Percentiles rank a stretch among this genome's conserved stretches.
Evolutionary conservation across 2,888 invertebrate species (phyloP).

Genomic region (Pammene aurita): DNA sequence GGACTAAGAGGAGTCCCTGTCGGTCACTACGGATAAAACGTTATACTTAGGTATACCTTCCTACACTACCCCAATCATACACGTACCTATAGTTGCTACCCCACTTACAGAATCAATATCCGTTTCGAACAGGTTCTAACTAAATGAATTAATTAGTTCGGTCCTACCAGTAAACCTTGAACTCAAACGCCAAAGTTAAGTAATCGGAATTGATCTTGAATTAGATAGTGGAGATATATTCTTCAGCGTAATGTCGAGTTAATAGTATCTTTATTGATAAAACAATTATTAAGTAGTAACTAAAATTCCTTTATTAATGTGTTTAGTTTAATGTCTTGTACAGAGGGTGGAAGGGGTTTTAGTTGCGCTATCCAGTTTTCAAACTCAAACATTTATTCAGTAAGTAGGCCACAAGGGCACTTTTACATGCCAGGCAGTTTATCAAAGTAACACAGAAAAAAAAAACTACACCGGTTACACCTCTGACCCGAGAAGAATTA

Average conservation of each 20-base stretch:
- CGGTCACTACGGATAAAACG: constrained; percentile 8
- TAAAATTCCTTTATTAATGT: too few relatives aligned
- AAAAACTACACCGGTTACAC: too few relatives aligned
- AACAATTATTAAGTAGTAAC: too few relatives aligned
- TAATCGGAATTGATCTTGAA: constrained; percentile 6
- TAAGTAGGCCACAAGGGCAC: too few relatives aligned
- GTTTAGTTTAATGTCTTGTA: too few relatives aligned
- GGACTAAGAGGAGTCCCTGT: not conserved
- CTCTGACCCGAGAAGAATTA: too few relatives aligned
- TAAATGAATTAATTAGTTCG: constrained; percentile 26
- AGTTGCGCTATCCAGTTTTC: too few relatives aligned
- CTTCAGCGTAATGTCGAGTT: not conserved
- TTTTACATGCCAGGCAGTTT: too few relatives aligned
- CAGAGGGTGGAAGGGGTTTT: too few relatives aligned
- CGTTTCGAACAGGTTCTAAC: constrained; percentile 25
- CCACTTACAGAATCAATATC: constrained; percentile 32
- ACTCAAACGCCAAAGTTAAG: constrained; percentile 12
- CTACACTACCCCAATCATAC: not conserved
- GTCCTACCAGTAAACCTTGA: constrained; percentile 17
- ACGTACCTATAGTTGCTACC: constrained; percentile 3
- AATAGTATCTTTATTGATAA: not conserved
- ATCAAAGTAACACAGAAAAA: too few relatives aligned
- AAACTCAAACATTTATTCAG: too few relatives aligned
- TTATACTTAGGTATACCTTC: not conserved
- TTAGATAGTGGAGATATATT: not conserved